Evolutionary conservation across 2,797 vertebrate species (phyloP), one percentile per base, ranked within the genome.

Genomic region (Nasua narica): DNA sequence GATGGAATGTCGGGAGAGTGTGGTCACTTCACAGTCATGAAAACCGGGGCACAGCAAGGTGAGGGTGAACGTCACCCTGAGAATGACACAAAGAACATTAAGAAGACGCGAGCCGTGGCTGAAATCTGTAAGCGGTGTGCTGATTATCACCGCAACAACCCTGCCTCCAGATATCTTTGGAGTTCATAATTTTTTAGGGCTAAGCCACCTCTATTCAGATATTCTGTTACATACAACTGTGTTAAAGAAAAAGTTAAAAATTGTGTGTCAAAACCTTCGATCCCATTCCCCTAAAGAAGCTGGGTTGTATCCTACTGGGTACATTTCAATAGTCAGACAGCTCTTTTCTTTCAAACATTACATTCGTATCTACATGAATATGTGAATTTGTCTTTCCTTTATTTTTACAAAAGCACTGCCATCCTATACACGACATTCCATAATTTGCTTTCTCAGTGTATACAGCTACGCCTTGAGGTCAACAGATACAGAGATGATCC

Each of bases 11-110:
- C 32, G 14, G 32, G 37, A 78, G 37, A 16, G 8, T 5, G 25
- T 12, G 43, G 19, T 62, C 18, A 21, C 52, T 58, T 35, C 48
- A 7, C 8, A 35, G 46, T 7, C 65, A 27, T 8, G 32, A 69
- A 14, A 58, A 60, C 40, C 2, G 1, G 0, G 23, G 50, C 23
- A 67, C 6, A 19, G 56, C 5, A 8, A 46, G 14, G 2, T 3
- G 15, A 15, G 7, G 6, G 46, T 21, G 52, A 48, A 37, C 10
- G 6, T 23, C 52, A 10, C 1, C 5, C 21, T 29, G 40, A 32
- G 27, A 32, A 40, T 0, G 32, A 58, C 40, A 21, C 37, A 5
- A 2, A 5, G 25, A 54, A 62, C 12, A 2, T 25, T 67, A 15
- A 60, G 27, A 52, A 78, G 16, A 18, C 5, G 3, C 0, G 12